Evolutionary conservation across 2,888 invertebrate genomes (phyloP).

Genomic region (Philereme vetulata): DNA sequence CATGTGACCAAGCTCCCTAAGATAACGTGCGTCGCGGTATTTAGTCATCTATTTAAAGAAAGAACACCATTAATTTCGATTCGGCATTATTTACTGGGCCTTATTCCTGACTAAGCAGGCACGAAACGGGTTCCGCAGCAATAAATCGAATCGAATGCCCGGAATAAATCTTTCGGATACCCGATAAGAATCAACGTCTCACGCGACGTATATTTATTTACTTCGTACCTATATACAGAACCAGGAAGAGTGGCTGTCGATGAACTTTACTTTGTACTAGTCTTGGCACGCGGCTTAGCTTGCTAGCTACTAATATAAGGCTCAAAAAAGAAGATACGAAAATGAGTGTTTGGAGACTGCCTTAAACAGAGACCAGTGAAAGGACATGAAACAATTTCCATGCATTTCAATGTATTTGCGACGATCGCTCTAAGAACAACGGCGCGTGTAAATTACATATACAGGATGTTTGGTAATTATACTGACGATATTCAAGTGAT

Average conservation of each 20-base stretch:
- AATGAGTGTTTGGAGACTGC: too few species aligned
- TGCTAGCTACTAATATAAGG: too few species aligned
- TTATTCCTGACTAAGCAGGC: slow-evolving; percentile 65
- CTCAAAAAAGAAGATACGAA: too few species aligned
- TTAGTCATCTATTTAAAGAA: slow-evolving; percentile 83
- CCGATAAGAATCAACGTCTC: slow-evolving; percentile 82
- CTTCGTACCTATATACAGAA: slow-evolving; percentile 48
- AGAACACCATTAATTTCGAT: slow-evolving; percentile 77
- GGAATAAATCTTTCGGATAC: slow-evolving; percentile 77
- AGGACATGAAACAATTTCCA: too few species aligned
- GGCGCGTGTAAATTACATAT: too few species aligned
- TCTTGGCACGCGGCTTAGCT: background rate
- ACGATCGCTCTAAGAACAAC: too few species aligned
- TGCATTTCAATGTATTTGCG: too few species aligned
- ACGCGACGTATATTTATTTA: slow-evolving; percentile 78
- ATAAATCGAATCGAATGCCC: slow-evolving; percentile 78
- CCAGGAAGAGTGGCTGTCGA: slow-evolving; percentile 68
- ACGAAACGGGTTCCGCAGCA: slow-evolving; percentile 78
- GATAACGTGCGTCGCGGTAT: slow-evolving; percentile 73
- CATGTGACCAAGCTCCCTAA: background rate
- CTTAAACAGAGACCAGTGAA: too few species aligned
- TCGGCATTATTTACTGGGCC: slow-evolving; percentile 77
- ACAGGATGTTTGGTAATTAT: too few species aligned
- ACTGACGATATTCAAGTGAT: too few species aligned
- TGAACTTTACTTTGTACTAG: slow-evolving; percentile 43